Evolutionary conservation across 2,888 invertebrate genomes (phyloP).

Genomic region (Drosophila eohydei): DNA sequence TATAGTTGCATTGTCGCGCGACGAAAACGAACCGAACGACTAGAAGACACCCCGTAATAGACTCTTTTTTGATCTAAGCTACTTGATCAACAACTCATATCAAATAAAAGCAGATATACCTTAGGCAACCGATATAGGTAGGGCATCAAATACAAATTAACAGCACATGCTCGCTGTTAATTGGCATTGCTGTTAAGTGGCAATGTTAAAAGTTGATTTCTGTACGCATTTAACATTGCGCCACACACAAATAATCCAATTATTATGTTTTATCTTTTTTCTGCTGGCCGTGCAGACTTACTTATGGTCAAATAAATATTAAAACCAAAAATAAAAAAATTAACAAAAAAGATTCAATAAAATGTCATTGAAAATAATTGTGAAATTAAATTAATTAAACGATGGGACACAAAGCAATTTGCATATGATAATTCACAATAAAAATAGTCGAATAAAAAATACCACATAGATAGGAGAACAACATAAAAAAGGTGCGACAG

Average conservation of each 20-base stretch:
- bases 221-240: slow-evolving; percentile 20
- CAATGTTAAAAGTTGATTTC: slow-evolving; percentile 21
- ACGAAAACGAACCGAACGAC: background rate
- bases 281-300: slow-evolving; percentile 15
- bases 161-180: slow-evolving; percentile 44
- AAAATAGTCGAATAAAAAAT: slow-evolving; percentile 11
- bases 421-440: slow-evolving; percentile 66
- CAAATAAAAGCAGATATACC: too few species aligned
- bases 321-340: slow-evolving; percentile 24
- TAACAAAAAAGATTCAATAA: slow-evolving; percentile 49
- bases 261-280: slow-evolving; percentile 11
- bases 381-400: slow-evolving; percentile 54
- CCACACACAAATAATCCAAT: background rate
- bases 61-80: too few species aligned
- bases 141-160: slow-evolving; percentile 24
- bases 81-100: too few species aligned
- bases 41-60: background rate
- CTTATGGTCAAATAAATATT: slow-evolving; percentile 57
- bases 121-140: too few species aligned
- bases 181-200: slow-evolving; percentile 38
- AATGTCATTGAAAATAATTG: slow-evolving; percentile 65
- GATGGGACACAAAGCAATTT: slow-evolving; percentile 36
- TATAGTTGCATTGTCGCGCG: slow-evolving; percentile 1
- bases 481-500: background rate
- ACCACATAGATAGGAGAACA: slow-evolving; percentile 14